Evolutionary conservation across 2,797 vertebrate species (phyloP).

Genomic region (Hapalemur alaotrensis): DNA sequence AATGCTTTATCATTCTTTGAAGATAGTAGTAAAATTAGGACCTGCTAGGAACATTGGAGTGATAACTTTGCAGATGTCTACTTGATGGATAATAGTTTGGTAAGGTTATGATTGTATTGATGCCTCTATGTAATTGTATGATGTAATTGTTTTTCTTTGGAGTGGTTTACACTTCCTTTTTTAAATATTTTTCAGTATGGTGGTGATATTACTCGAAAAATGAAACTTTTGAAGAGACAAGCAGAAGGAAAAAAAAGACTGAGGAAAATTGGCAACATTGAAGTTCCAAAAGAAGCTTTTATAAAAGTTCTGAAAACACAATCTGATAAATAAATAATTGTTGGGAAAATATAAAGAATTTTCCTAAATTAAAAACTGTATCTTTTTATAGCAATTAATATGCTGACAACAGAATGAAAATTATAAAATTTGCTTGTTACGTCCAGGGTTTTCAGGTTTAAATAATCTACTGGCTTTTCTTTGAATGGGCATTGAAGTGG

Average conservation of each 20-base stretch:
- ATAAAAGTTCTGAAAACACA: conserved; percentile 92
- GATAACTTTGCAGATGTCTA: neutral
- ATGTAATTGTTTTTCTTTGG: neutral
- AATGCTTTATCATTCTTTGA: neutral
- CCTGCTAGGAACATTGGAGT: neutral
- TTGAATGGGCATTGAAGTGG: neutral
- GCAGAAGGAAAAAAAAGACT: conserved; percentile 96
- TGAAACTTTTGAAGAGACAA: conserved; percentile 97
- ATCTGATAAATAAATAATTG: conserved; percentile 82
- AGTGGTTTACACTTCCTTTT: conserved; percentile 28
- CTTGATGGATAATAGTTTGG: neutral
- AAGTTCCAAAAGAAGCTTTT: conserved; percentile 96
- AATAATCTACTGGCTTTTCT: conserved; percentile 12
- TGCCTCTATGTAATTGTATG: neutral
- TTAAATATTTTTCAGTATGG: conserved; percentile 84
- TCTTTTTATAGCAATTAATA: neutral
- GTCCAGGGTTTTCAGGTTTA: conserved; percentile 2
- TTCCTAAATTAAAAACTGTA: conserved; percentile 30
- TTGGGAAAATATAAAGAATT: neutral
- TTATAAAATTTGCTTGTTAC: neutral
- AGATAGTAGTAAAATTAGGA: neutral
- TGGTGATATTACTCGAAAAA: conserved; percentile 94
- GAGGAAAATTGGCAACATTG: conserved; percentile 93
- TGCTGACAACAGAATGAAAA: conserved; percentile 24
- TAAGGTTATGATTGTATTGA: neutral